Conservation (phyloP, 2,797 vertebrate species). For the Orestias chungarensis region DNA sequence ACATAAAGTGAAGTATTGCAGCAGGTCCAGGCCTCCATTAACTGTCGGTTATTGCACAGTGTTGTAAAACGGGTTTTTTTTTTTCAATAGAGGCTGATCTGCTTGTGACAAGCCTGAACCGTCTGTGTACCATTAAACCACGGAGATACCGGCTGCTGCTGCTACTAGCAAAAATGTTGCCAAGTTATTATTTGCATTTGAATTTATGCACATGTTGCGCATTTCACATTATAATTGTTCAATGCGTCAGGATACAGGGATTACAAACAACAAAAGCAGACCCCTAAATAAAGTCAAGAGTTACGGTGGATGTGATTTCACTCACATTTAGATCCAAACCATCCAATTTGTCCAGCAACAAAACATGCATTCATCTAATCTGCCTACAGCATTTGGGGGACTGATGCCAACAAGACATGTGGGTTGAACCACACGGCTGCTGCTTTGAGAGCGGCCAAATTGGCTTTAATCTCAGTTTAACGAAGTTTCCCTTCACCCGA, state of each 20-base stretch:
- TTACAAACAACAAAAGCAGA: not conserved
- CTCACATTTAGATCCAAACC: not conserved
- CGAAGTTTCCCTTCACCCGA: not conserved
- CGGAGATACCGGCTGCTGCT: not conserved
- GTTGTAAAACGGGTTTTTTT: constrained; percentile 7
- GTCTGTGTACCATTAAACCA: not conserved
- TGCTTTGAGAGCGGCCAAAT: not conserved
- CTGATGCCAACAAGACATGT: not conserved
- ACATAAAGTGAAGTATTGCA: constrained; percentile 17
- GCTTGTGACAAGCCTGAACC: not conserved
- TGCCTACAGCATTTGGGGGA: not conserved
- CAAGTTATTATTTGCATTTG: not conserved
- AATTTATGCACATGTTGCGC: not conserved
- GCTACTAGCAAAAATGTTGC: not conserved
- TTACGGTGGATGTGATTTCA: not conserved
- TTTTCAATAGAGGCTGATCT: not conserved
- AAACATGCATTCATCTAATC: not conserved
- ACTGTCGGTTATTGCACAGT: constrained; percentile 11
- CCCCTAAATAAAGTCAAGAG: not conserved
- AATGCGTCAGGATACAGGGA: not conserved
- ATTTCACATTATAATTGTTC: not conserved
- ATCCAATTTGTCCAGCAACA: not conserved
- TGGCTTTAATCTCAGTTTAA: not conserved
- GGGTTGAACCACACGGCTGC: not conserved
- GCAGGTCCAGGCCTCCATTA: constrained; percentile 37